These are phyloP conservation scores for Trididemnum nubilum DNA, from an alignment of 23 tunicate species.

Conservation along the genomic window DNA sequence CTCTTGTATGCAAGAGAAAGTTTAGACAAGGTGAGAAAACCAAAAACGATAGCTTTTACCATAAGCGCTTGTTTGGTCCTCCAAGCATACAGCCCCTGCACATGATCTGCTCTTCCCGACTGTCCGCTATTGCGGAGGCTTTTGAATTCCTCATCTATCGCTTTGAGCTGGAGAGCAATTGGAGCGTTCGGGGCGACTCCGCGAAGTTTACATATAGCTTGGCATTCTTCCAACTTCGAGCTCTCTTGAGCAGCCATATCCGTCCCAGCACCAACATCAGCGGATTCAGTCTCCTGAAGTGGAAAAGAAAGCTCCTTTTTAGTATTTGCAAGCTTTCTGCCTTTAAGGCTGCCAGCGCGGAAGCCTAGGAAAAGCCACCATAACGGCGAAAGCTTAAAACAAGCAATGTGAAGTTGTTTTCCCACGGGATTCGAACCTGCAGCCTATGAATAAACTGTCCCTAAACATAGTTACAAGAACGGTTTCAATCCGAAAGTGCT, in stretches of 20 bases:
- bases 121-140: slow-evolving; percentile 60
- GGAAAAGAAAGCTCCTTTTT: no score
- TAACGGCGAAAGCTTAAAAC: no score
- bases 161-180: slow-evolving; percentile 81
- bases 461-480: no score
- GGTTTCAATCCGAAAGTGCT: no score
- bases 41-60: no score
- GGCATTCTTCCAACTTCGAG: slow-evolving; percentile 85
- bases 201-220: slow-evolving; percentile 69
- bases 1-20: no score
- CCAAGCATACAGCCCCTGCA: slow-evolving; percentile 80
- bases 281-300: slow-evolving; percentile 44
- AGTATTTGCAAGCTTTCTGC: background rate
- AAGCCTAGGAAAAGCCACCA: no score
- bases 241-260: slow-evolving; percentile 66
- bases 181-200: slow-evolving; percentile 84
- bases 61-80: slow-evolving; percentile 77
- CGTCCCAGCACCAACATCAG: slow-evolving; percentile 59
- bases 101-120: slow-evolving; percentile 84
- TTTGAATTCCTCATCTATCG: slow-evolving; percentile 88
- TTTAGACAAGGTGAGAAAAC: no score
- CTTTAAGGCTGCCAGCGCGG: no score
- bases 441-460: no score
- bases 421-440: no score
- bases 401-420: no score